A percentile compares a stretch with the other conserved stretches of the same genome.
phyloP scores from a whole-genome alignment of 2,797 vertebrate genomes.

The Platalea minor region DNA sequence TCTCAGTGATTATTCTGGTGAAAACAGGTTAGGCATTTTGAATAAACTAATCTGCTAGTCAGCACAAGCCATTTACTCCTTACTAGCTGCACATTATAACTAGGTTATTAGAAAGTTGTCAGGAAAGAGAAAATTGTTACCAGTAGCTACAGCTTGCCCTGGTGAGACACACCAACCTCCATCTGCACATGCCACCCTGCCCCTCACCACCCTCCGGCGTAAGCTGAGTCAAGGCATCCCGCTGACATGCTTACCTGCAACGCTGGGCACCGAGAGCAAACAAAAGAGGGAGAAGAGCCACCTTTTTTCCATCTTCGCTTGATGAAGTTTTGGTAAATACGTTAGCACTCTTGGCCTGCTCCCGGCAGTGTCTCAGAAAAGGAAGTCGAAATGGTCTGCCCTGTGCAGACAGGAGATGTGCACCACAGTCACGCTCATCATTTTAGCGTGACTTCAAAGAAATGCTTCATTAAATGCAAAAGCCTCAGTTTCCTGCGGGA shows the following conservation, averaged over 20 bases:
- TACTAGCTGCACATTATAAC: neutral
- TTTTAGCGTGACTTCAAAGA: constrained; percentile 44
- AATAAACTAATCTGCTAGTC: neutral
- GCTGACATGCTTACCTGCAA: constrained; percentile 46
- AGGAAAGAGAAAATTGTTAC: neutral
- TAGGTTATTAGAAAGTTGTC: neutral
- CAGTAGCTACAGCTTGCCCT: neutral
- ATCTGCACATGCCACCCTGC: neutral
- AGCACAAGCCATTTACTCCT: neutral
- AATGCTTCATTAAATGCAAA: neutral
- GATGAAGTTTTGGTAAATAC: neutral
- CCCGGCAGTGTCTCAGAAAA: neutral
- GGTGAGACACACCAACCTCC: neutral
- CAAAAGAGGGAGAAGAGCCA: constrained; percentile 3
- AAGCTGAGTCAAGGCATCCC: neutral
- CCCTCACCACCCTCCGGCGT: neutral
- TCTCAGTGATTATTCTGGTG: neutral
- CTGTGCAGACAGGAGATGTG: neutral
- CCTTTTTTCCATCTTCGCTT: constrained; percentile 40
- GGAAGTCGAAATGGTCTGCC: neutral
- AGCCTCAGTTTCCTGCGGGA: constrained; percentile 35
- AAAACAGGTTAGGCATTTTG: neutral
- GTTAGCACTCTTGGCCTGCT: neutral
- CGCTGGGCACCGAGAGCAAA: constrained; percentile 13
- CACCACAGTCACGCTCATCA: neutral